Evolutionary conservation across 2,113 vertebrate species (phyloP).

Genomic region (Lagenorhynchus albirostris): DNA sequence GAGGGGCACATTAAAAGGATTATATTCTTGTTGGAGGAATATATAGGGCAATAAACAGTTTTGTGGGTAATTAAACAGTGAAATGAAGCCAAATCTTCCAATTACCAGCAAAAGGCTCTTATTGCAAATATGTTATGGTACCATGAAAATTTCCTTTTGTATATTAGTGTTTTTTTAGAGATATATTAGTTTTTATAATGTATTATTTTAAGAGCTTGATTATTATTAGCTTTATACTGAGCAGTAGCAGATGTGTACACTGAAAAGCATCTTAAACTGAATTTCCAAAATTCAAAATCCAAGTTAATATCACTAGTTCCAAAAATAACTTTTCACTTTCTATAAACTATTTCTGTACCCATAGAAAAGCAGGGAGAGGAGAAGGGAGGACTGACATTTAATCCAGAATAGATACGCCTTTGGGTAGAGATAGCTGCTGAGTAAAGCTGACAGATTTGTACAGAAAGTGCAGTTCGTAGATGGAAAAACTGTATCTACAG

Average conservation of each 20-base stretch:
- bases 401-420: constrained; percentile 36
- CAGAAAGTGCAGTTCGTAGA: background rate
- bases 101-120: constrained; percentile 47
- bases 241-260: constrained; percentile 26
- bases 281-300: constrained; percentile 46
- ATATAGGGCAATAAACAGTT: constrained; percentile 57
- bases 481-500: constrained; percentile 18
- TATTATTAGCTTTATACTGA: constrained; percentile 50
- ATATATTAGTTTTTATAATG: constrained; percentile 50
- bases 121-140: constrained; percentile 8
- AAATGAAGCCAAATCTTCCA: constrained; percentile 32
- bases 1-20: constrained; percentile 34
- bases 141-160: constrained; percentile 52
- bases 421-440: constrained; percentile 48
- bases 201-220: constrained; percentile 50
- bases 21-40: constrained; percentile 59
- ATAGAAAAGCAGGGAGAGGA: constrained; percentile 23
- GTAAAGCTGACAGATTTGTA: constrained; percentile 49
- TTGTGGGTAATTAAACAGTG: constrained; percentile 58
- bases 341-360: constrained; percentile 35
- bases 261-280: constrained; percentile 23
- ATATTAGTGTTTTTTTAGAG: constrained; percentile 30
- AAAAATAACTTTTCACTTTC: constrained; percentile 54
- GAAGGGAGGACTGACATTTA: constrained; percentile 49
- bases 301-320: constrained; percentile 34